Percentiles rank a stretch among this genome's conserved stretches.
These are phyloP conservation scores for Crotophaga sulcirostris DNA, from an alignment of 2,113 vertebrate species.

Conservation along the genomic window DNA sequence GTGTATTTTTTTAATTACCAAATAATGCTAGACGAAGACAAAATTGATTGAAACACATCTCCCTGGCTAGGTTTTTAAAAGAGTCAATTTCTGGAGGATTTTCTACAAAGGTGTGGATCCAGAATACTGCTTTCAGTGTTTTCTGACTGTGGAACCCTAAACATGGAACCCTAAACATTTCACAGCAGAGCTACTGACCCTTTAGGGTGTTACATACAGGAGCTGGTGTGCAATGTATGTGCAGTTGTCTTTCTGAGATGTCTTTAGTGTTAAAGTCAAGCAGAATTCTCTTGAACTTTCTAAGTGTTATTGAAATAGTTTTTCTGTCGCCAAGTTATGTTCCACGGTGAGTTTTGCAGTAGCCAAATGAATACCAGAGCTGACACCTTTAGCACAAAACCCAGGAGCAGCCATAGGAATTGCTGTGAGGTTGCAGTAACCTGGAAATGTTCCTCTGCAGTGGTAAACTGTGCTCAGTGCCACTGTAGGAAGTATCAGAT, in stretches of 20 bases:
- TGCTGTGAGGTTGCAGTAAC: neutral
- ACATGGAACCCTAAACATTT: neutral
- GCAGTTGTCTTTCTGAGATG: neutral
- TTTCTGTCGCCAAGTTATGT: neutral
- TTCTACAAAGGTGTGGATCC: neutral
- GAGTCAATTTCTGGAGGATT: neutral
- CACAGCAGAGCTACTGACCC: neutral
- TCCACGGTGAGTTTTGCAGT: neutral
- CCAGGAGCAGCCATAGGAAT: neutral
- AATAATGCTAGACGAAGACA: neutral
- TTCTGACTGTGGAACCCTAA: neutral
- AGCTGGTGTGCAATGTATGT: neutral
- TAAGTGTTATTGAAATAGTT: neutral
- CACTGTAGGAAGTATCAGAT: neutral
- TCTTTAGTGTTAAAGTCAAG: neutral
- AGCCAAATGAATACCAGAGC: neutral
- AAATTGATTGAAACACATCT: neutral
- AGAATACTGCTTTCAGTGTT: neutral
- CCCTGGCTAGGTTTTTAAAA: neutral
- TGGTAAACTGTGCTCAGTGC: neutral
- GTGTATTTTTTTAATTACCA: neutral
- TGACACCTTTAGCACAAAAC: neutral
- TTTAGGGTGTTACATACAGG: neutral
- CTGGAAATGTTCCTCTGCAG: neutral
- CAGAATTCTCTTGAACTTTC: neutral